Conservation (phyloP, 2,888 invertebrate genomes). For the Lasioglossum vierecki region DNA sequence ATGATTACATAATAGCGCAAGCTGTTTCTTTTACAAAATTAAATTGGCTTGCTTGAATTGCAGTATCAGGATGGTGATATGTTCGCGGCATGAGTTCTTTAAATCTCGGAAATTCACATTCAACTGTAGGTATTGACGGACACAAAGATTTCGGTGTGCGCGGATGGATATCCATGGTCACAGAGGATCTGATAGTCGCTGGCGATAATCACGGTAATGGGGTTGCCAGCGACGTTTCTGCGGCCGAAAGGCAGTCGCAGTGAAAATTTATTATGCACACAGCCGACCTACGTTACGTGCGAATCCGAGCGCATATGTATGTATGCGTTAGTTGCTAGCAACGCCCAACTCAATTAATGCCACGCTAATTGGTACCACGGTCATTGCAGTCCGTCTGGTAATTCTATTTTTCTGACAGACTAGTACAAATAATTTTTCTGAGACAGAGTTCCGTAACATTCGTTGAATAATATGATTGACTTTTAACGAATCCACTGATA, state of each 20-base stretch:
- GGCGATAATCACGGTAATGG: slow-evolving; percentile 70
- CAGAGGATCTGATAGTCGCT: slow-evolving; percentile 34
- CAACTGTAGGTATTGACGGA: slow-evolving; percentile 4
- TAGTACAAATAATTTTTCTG: slow-evolving; percentile 45
- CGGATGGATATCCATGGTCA: background rate
- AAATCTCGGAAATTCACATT: background rate
- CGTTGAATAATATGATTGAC: background rate
- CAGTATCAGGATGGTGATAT: background rate
- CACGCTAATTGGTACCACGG: slow-evolving; percentile 68
- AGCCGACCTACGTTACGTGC: slow-evolving; percentile 41
- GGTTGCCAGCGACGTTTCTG: slow-evolving; percentile 65
- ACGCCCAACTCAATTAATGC: slow-evolving; percentile 71
- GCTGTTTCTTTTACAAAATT: background rate
- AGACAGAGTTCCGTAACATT: slow-evolving; percentile 28
- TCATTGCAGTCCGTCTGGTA: slow-evolving; percentile 59
- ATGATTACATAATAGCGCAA: too few relatives aligned
- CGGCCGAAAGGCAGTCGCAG: slow-evolving; percentile 66
- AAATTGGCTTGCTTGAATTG: background rate
- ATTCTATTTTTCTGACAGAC: slow-evolving; percentile 62
- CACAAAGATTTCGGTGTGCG: slow-evolving; percentile 2
- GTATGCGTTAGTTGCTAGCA: slow-evolving; percentile 61
- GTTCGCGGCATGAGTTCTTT: background rate
- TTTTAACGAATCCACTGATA: background rate
- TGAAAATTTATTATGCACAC: slow-evolving; percentile 71
- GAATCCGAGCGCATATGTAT: slow-evolving; percentile 27